Conservation (phyloP, 2,888 invertebrate genomes). For the Empis stercorea region DNA sequence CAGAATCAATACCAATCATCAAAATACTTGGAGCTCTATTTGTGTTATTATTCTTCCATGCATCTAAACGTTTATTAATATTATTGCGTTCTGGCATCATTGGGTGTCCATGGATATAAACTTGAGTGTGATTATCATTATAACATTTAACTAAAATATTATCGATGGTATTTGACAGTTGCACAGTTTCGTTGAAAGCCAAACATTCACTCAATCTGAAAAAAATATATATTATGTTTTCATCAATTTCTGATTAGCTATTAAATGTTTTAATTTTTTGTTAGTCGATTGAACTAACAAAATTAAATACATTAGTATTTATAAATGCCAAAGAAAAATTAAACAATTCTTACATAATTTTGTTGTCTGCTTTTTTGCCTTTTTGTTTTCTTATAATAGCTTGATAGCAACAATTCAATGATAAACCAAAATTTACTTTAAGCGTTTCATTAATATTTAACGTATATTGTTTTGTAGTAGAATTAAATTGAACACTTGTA, state of each 20-base stretch:
- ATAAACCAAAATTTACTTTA: slow-evolving; percentile 12
- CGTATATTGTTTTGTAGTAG: slow-evolving; percentile 19
- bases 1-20: slow-evolving; percentile 72
- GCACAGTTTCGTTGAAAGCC: slow-evolving; percentile 32
- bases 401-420: slow-evolving; percentile 30
- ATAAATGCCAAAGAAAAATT: not conserved
- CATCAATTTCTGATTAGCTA: not conserved
- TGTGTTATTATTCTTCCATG: slow-evolving; percentile 18
- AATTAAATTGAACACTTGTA: slow-evolving; percentile 24
- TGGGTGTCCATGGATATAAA: slow-evolving; percentile 39
- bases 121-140: slow-evolving; percentile 23
- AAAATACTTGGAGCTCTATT: slow-evolving; percentile 49
- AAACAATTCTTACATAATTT: slow-evolving; percentile 18
- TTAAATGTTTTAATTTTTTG: too few relatives aligned
- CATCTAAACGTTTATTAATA: slow-evolving; percentile 36
- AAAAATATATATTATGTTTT: not conserved
- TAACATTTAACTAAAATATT: slow-evolving; percentile 42
- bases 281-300: too few relatives aligned
- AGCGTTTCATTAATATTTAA: slow-evolving; percentile 23
- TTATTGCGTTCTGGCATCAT: slow-evolving; percentile 40
- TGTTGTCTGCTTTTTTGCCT: slow-evolving; percentile 21
- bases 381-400: slow-evolving; percentile 24
- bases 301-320: too few relatives aligned
- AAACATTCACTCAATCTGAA: slow-evolving; percentile 32
- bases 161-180: slow-evolving; percentile 32